phyloP scores from a whole-genome alignment of 2,113 vertebrate species.

The Nematolebias whitei region DNA sequence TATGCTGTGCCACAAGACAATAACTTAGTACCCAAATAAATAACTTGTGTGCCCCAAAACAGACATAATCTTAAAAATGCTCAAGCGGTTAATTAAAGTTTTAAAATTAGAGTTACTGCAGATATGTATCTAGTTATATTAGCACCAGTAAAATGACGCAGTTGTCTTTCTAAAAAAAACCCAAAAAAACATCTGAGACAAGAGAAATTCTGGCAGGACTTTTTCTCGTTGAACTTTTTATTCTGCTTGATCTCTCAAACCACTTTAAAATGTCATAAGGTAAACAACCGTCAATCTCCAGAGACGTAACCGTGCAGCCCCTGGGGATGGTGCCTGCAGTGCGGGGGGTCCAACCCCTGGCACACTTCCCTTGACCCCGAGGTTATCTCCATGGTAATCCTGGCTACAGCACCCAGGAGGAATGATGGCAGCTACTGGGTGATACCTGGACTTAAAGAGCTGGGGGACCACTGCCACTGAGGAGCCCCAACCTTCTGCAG shows the following conservation, averaged over 20 bases:
- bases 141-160: background rate
- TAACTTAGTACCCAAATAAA: no score
- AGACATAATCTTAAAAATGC: no score
- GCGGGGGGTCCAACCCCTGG: conserved; percentile 67
- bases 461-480: no score
- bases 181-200: background rate
- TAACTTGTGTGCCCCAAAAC: no score
- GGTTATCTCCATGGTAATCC: conserved; percentile 78
- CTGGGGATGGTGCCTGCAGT: conserved; percentile 35
- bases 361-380: conserved; percentile 77
- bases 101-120: background rate
- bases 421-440: conserved; percentile 57
- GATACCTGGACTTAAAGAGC: conserved; percentile 45
- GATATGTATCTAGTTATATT: background rate
- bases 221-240: conserved; percentile 12
- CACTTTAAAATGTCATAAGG: conserved; percentile 31
- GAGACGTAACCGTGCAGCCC: conserved; percentile 37
- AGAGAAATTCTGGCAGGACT: background rate
- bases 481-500: no score
- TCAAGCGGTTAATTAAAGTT: no score
- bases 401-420: conserved; percentile 63
- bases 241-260: conserved; percentile 10
- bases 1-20: no score
- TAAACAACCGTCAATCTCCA: conserved; percentile 59
- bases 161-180: background rate